These are phyloP conservation scores for Sipha maydis DNA, from an alignment of 2,888 invertebrate species.

Conservation along the genomic window DNA sequence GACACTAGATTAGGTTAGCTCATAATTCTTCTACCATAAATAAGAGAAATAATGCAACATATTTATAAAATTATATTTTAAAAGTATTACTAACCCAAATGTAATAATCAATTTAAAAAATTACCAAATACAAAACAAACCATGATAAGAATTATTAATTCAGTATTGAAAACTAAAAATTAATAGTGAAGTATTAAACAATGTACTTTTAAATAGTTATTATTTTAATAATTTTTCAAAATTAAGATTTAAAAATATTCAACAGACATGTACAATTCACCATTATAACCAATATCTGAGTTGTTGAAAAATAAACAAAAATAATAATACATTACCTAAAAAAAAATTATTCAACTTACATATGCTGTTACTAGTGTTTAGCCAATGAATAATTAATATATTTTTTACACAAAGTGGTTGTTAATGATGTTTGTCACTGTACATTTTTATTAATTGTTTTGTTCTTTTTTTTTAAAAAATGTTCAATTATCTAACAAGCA, in stretches of 20 bases:
- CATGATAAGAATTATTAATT: neutral
- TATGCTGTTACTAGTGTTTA: no score
- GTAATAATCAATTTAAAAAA: neutral
- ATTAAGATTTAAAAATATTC: neutral
- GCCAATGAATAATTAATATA: no score
- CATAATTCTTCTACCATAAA: slow-evolving; percentile 15
- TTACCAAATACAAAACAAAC: neutral
- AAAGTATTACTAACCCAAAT: neutral
- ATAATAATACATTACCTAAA: no score
- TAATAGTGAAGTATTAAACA: neutral
- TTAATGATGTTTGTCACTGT: no score
- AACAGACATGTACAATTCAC: neutral
- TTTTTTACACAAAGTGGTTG: no score
- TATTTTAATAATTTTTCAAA: neutral
- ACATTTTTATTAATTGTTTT: no score
- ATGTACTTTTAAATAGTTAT: neutral
- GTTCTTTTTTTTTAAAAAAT: no score
- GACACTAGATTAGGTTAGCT: neutral
- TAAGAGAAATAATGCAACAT: neutral
- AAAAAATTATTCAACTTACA: no score
- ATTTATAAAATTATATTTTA: neutral
- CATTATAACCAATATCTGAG: neutral
- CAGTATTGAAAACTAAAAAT: neutral
- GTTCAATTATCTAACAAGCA: no score
- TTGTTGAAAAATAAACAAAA: neutral